A percentile compares a stretch with the other conserved stretches of the same genome.
These are phyloP conservation scores for Diarsia rubi DNA, from an alignment of 2,888 invertebrate genomes.

Conservation along the genomic window DNA sequence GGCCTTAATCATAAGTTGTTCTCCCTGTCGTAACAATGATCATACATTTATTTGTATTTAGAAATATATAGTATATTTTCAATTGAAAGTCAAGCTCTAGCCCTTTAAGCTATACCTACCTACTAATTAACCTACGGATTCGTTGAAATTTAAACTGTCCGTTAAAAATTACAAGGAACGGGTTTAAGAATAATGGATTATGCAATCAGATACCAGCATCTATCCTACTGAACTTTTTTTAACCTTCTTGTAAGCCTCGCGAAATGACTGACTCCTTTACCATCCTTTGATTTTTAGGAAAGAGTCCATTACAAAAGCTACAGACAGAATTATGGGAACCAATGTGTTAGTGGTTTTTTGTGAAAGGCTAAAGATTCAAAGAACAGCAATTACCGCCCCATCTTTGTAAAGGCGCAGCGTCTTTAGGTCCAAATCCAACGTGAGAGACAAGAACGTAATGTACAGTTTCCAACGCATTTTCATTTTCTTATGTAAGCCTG, in stretches of 20 bases:
- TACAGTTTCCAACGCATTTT: conserved; percentile 79
- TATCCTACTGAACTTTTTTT: background rate
- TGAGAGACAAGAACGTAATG: conserved; percentile 71
- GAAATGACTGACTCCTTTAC: no score
- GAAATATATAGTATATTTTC: background rate
- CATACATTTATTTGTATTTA: conserved; percentile 14
- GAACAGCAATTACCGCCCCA: conserved; percentile 73
- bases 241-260: background rate
- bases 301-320: background rate
- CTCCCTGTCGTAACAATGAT: conserved; percentile 69
- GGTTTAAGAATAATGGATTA: background rate
- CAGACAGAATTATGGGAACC: background rate
- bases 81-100: background rate
- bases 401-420: conserved; percentile 73
- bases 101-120: conserved; percentile 4
- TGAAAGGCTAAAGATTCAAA: conserved; percentile 7
- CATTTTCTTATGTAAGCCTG: conserved; percentile 69
- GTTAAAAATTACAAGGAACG: background rate
- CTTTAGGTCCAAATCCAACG: conserved; percentile 71
- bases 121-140: background rate
- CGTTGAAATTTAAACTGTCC: background rate
- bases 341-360: background rate
- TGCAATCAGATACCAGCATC: background rate
- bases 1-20: conserved; percentile 69
- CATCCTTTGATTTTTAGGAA: background rate